Conservation (phyloP, 2,888 invertebrate genomes). For the Ctena decussata region DNA sequence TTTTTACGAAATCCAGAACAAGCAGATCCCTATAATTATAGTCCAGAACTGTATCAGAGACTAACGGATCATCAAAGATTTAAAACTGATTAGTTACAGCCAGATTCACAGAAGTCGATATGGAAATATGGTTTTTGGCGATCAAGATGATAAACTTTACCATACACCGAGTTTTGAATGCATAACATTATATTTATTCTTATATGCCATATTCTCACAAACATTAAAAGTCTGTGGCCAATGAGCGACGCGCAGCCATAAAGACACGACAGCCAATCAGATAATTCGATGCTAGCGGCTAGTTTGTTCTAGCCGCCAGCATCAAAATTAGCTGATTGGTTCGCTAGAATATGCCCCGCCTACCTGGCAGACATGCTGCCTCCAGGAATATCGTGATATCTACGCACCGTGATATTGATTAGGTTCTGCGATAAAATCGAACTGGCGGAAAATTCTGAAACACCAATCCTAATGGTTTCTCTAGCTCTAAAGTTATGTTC, state of each 20-base stretch:
- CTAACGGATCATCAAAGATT: conserved; percentile 60
- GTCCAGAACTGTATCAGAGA: conserved; percentile 9
- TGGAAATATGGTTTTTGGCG: conserved; percentile 10
- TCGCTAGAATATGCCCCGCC: neutral
- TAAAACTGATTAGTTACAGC: conserved; percentile 61
- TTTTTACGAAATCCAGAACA: conserved; percentile 11
- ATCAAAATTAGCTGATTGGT: neutral
- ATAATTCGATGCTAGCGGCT: neutral
- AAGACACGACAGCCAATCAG: conserved; percentile 1
- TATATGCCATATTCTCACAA: conserved; percentile 55
- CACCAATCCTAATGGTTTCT: too few species aligned
- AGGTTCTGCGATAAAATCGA: too few species aligned
- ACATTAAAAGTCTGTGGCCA: neutral
- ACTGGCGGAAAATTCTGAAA: too few species aligned
- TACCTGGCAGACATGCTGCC: neutral
- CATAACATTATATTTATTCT: conserved; percentile 58
- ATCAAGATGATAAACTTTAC: neutral
- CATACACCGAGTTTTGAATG: neutral
- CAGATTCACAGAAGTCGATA: conserved; percentile 44
- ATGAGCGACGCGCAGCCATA: neutral
- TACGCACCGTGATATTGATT: neutral
- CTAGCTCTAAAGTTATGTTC: too few species aligned
- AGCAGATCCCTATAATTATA: conserved; percentile 3
- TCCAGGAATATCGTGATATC: neutral
- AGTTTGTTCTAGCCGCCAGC: too few species aligned